phyloP scores from a whole-genome alignment of 2,888 invertebrate genomes.

The Sinopyrophorus schimmeli region DNA sequence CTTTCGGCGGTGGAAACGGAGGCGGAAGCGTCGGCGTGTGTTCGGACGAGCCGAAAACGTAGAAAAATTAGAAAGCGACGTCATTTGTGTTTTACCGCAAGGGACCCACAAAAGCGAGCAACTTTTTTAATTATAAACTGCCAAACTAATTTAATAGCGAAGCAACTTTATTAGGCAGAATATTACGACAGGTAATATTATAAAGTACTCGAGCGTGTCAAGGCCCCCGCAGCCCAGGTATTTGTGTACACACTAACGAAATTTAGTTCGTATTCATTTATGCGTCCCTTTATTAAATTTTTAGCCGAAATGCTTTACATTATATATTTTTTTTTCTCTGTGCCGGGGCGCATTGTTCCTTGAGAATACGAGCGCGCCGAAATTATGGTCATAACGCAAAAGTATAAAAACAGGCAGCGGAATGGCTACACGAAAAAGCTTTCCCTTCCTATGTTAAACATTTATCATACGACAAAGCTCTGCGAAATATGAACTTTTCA shows the following conservation, averaged over 20 bases:
- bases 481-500: conserved; percentile 29
- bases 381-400: conserved; percentile 29
- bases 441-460: conserved; percentile 31
- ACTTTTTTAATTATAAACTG: conserved; percentile 48
- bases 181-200: conserved; percentile 41
- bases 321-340: conserved; percentile 13
- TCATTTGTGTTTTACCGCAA: conserved; percentile 16
- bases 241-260: conserved; percentile 19
- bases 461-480: conserved; percentile 33
- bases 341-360: conserved; percentile 4
- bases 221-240: conserved; percentile 3
- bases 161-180: conserved; percentile 43
- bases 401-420: conserved; percentile 23
- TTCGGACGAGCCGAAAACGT: too few species aligned
- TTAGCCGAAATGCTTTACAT: conserved; percentile 18
- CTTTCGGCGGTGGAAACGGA: too few species aligned
- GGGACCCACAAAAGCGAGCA: conserved; percentile 28
- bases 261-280: conserved; percentile 29
- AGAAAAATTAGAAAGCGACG: conserved; percentile 13
- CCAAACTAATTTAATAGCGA: conserved; percentile 43
- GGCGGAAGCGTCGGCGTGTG: too few species aligned
- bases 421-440: conserved; percentile 34
- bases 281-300: conserved; percentile 27
- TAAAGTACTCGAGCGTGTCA: conserved; percentile 30
- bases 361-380: conserved; percentile 19